Conservation (phyloP, 2,797 vertebrate species). For the Champsocephalus gunnari region DNA sequence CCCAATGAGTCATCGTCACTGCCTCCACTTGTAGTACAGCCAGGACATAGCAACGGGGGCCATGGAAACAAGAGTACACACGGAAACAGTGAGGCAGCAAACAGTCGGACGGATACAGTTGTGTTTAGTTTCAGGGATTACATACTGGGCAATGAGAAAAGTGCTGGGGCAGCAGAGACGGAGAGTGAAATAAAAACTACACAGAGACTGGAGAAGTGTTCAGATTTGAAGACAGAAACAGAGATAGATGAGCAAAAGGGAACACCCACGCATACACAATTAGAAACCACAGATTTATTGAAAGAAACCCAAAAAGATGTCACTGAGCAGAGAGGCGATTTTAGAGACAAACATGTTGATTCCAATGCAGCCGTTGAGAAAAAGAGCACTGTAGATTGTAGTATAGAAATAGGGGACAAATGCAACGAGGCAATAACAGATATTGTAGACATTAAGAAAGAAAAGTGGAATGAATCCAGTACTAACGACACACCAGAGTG, state of each 20-base stretch:
- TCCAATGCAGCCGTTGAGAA: conserved; percentile 26
- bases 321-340: conserved; percentile 24
- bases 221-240: conserved; percentile 32
- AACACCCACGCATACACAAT: conserved; percentile 14
- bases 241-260: conserved; percentile 43
- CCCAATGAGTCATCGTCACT: conserved; percentile 68
- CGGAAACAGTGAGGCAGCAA: conserved; percentile 74
- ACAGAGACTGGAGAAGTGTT: conserved; percentile 29
- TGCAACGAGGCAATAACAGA: conserved; percentile 22
- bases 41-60: conserved; percentile 69
- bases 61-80: conserved; percentile 76
- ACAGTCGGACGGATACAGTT: conserved; percentile 66
- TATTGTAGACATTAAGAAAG: conserved; percentile 17
- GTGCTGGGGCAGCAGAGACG: conserved; percentile 25
- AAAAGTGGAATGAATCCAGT: conserved; percentile 28
- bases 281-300: conserved; percentile 43
- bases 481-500: conserved; percentile 9
- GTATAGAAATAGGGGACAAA: conserved; percentile 11
- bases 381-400: conserved; percentile 17
- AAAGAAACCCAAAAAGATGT: conserved; percentile 30
- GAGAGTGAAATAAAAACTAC: conserved; percentile 38
- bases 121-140: conserved; percentile 87
- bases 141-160: conserved; percentile 75
- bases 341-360: conserved; percentile 29
- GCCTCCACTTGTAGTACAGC: conserved; percentile 64